phyloP scores from a whole-genome alignment of 1,140 invertebrate species.

The Matsumurasca onukii region DNA sequence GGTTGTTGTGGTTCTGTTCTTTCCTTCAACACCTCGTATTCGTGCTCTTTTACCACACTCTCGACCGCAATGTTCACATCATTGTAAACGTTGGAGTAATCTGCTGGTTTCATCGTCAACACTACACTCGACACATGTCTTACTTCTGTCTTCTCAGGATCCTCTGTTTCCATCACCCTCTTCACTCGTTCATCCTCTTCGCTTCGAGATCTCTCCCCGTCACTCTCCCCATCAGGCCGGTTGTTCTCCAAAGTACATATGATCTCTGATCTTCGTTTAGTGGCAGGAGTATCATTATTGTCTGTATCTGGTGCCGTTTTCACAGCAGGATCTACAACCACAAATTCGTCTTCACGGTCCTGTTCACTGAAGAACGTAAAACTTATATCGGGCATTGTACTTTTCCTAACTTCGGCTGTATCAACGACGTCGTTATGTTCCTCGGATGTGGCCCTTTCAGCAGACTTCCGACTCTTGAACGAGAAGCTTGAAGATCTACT shows the following conservation, averaged over 20 bases:
- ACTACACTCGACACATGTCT: conserved; percentile 25
- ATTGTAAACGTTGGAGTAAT: conserved; percentile 4
- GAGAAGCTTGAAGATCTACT: conserved; percentile 33
- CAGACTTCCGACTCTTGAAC: conserved; percentile 18
- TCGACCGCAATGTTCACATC: not conserved
- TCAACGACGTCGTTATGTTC: not conserved
- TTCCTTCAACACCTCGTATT: conserved; percentile 32
- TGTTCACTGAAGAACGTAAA: conserved; percentile 29
- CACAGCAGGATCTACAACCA: conserved; percentile 24
- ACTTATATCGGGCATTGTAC: conserved; percentile 16
- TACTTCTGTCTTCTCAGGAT: not conserved
- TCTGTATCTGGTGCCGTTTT: not conserved
- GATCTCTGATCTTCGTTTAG: conserved; percentile 11
- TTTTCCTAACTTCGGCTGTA: not conserved
- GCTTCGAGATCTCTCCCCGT: not conserved
- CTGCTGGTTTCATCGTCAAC: conserved; percentile 25
- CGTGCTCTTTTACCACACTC: conserved; percentile 15
- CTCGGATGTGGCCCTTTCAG: conserved; percentile 1
- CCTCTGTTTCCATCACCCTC: not conserved
- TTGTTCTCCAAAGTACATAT: not conserved
- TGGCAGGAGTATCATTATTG: not conserved
- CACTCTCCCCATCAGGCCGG: not conserved
- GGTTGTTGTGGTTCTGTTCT: conserved; percentile 25
- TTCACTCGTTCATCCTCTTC: conserved; percentile 19
- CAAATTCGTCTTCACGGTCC: conserved; percentile 28